These are phyloP conservation scores for Todiramphus saurophagus DNA, from an alignment of 2,113 vertebrate genomes.

Conservation along the genomic window DNA sequence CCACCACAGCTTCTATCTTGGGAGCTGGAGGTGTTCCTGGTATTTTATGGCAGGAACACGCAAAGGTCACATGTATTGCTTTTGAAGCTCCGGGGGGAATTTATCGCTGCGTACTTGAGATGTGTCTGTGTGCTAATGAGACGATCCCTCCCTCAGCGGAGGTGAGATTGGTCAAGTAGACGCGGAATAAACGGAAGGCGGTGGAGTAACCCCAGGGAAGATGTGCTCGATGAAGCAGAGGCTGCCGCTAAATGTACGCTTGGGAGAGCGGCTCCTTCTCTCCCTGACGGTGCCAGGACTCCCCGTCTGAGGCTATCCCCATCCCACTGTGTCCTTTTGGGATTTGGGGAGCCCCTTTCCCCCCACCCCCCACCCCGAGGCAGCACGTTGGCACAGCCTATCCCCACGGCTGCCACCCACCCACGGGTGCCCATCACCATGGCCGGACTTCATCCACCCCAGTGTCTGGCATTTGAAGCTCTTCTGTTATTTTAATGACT, in stretches of 20 bases:
- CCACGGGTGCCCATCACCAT: accelerated
- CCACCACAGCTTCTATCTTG: slow-evolving; percentile 58
- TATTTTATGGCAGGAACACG: slow-evolving; percentile 57
- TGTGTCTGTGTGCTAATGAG: slow-evolving; percentile 42
- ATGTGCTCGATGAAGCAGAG: neutral
- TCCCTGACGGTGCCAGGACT: neutral
- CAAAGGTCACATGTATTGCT: slow-evolving; percentile 57
- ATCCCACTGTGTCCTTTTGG: neutral
- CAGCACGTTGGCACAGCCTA: neutral
- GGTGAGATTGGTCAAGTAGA: slow-evolving; percentile 32
- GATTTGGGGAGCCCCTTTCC: neutral
- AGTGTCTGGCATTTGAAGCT: neutral
- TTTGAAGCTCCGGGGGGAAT: slow-evolving; percentile 31
- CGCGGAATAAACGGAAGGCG: neutral
- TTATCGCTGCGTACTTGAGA: slow-evolving; percentile 17
- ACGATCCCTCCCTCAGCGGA: neutral
- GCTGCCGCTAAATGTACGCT: neutral
- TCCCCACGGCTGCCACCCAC: neutral
- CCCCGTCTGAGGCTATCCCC: neutral
- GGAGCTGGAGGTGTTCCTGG: slow-evolving; percentile 64
- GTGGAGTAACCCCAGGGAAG: neutral
- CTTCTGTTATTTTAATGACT: neutral
- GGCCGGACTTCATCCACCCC: neutral
- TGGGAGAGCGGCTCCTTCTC: neutral
- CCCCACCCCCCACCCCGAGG: neutral